Conservation (phyloP, 2,797 vertebrate species). For the Remorina albescens region DNA sequence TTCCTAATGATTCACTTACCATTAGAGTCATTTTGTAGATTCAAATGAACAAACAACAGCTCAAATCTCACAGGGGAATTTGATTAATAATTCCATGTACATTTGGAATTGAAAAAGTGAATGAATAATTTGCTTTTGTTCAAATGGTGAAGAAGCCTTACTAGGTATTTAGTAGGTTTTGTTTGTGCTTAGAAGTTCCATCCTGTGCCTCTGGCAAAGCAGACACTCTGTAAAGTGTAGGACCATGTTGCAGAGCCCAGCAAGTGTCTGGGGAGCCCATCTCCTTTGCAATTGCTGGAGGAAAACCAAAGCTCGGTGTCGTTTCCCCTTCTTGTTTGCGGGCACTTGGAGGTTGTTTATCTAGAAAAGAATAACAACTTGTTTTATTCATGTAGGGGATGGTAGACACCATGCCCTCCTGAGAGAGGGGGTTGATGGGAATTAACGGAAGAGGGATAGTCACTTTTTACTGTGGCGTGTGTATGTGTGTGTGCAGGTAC, state of each 20-base stretch:
- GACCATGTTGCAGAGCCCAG: constrained; percentile 72
- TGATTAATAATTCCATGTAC: constrained; percentile 71
- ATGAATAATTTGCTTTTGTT: constrained; percentile 79
- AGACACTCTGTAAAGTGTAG: constrained; percentile 71
- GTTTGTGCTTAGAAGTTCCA: constrained; percentile 78
- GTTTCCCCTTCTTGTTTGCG: constrained; percentile 75
- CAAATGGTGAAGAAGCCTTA: constrained; percentile 49
- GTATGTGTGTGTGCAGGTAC: constrained; percentile 36
- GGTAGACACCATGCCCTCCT: constrained; percentile 72
- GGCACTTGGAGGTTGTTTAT: constrained; percentile 83
- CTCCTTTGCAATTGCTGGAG: constrained; percentile 75
- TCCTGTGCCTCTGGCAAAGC: constrained; percentile 75
- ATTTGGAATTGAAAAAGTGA: constrained; percentile 70
- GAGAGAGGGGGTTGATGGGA: constrained; percentile 75
- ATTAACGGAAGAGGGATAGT: constrained; percentile 65
- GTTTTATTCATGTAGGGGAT: constrained; percentile 83
- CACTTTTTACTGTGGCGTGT: constrained; percentile 54
- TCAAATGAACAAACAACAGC: constrained; percentile 74
- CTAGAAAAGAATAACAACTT: constrained; percentile 85
- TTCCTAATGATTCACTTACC: constrained; percentile 78
- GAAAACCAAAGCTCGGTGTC: constrained; percentile 78
- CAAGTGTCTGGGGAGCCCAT: constrained; percentile 76
- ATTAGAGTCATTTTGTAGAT: constrained; percentile 61
- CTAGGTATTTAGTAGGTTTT: constrained; percentile 75
- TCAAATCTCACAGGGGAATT: constrained; percentile 71